These are phyloP conservation scores for Sebastolobus altivelis DNA, from an alignment of 2,797 vertebrate species.

Conservation along the genomic window DNA sequence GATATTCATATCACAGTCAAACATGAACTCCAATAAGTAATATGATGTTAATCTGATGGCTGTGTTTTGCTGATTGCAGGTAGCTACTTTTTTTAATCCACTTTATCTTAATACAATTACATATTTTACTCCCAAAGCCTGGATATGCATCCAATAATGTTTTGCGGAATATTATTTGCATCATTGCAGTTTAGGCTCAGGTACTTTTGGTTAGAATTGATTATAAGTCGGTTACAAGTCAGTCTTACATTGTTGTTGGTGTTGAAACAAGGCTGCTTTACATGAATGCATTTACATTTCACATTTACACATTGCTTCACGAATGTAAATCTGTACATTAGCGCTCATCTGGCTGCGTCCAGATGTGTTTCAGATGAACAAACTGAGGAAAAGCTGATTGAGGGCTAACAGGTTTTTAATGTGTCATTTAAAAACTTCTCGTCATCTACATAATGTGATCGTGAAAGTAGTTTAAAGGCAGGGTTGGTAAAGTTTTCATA, in stretches of 20 bases:
- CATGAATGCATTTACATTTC: constrained; percentile 3
- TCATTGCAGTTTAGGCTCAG: constrained; percentile 27
- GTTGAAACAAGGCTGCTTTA: constrained; percentile 26
- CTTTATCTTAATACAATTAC: not conserved
- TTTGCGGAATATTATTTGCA: constrained; percentile 7
- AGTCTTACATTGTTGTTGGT: not conserved
- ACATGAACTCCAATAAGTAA: not conserved
- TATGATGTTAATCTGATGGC: not conserved
- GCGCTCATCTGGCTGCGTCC: constrained; percentile 22
- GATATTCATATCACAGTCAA: not conserved
- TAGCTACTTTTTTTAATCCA: constrained; percentile 12
- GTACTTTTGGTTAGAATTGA: constrained; percentile 14
- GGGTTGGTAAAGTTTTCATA: too few relatives aligned
- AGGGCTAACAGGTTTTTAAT: constrained; percentile 11
- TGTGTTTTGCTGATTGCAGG: constrained; percentile 1
- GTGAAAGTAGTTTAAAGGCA: not conserved
- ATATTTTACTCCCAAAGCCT: constrained; percentile 4
- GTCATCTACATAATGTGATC: constrained; percentile 5
- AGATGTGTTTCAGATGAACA: constrained; percentile 15
- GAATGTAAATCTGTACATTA: constrained; percentile 43
- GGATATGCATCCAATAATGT: not conserved
- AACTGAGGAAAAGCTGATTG: constrained; percentile 7
- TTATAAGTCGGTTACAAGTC: not conserved
- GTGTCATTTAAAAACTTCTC: constrained; percentile 1
- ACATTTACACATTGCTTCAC: constrained; percentile 13